Evolutionary conservation across 1,140 invertebrate species (phyloP).

Genomic region (Fopius arisanus): DNA sequence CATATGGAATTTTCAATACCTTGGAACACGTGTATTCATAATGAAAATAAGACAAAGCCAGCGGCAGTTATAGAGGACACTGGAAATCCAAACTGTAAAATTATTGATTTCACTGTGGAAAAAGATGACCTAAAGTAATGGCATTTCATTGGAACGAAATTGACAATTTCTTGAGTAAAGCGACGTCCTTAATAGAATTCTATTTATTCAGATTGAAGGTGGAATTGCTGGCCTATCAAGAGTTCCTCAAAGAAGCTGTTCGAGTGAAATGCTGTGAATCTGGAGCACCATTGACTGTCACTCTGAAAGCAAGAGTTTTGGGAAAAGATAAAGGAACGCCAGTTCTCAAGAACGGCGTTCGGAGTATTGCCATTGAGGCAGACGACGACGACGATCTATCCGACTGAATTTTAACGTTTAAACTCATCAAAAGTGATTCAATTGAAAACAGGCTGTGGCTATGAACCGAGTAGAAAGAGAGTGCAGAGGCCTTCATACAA

Average conservation of each 20-base stretch:
- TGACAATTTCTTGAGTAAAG: too few relatives aligned
- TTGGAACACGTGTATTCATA: conserved; percentile 49
- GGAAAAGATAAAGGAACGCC: conserved; percentile 67
- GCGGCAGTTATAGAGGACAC: conserved; percentile 39
- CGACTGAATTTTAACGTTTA: conserved; percentile 14
- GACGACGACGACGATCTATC: conserved; percentile 51
- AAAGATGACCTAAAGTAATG: conserved; percentile 51
- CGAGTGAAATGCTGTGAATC: conserved; percentile 48
- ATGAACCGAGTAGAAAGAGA: background rate
- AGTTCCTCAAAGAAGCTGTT: conserved; percentile 62
- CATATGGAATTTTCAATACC: conserved; percentile 52
- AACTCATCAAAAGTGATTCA: background rate
- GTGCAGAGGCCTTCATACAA: background rate
- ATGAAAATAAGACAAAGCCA: conserved; percentile 26
- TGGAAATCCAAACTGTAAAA: conserved; percentile 45
- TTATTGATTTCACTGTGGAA: conserved; percentile 43
- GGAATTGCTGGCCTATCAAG: conserved; percentile 65
- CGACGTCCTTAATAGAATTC: background rate
- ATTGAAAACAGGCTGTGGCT: background rate
- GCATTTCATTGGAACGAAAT: background rate
- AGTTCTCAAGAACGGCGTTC: conserved; percentile 65
- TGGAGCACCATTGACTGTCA: conserved; percentile 54
- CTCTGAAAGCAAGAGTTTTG: conserved; percentile 61
- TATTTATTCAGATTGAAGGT: conserved; percentile 58
- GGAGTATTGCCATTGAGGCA: conserved; percentile 60